Percentiles rank a stretch among this genome's conserved stretches.
Evolutionary conservation across 2,888 invertebrate species (phyloP).

Genomic region (Apodemia hepburni): DNA sequence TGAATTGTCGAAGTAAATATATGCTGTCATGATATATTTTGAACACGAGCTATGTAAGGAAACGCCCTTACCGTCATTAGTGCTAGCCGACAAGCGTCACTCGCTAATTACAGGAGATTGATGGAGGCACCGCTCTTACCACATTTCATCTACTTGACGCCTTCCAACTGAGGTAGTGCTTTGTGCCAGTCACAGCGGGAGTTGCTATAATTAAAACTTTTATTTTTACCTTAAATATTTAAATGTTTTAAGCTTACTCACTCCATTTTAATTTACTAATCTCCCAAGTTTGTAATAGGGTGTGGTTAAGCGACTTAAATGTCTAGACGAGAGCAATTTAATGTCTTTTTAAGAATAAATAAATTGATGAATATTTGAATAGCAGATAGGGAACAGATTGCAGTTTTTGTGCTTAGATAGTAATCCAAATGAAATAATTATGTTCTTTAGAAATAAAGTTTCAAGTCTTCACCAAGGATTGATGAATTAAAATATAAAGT

Average conservation of each 20-base stretch:
- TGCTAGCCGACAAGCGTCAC: constrained; percentile 53
- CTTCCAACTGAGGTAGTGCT: constrained; percentile 3
- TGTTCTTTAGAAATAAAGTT: too few species aligned
- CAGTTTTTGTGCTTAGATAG: too few species aligned
- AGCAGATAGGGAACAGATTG: too few species aligned
- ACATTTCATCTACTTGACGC: constrained; percentile 37
- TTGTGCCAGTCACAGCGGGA: constrained; percentile 12
- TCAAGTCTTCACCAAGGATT: too few species aligned
- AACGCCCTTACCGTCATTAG: constrained; percentile 51
- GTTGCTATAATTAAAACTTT: constrained; percentile 8
- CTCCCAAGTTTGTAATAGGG: neutral
- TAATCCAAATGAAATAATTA: too few species aligned
- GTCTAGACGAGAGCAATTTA: neutral
- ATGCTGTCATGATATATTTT: constrained; percentile 19
- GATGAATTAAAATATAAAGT: too few species aligned
- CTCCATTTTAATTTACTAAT: constrained; percentile 1
- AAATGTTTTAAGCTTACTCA: neutral
- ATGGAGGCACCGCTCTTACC: constrained; percentile 47
- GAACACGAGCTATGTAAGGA: constrained; percentile 17
- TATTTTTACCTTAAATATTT: constrained; percentile 12
- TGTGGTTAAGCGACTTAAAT: neutral
- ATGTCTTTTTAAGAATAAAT: too few species aligned
- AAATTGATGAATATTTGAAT: too few species aligned
- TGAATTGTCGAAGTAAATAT: constrained; percentile 21
- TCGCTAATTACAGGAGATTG: constrained; percentile 69